These are phyloP conservation scores for Syngnathus acus DNA, from an alignment of 2,797 vertebrate species.

Conservation along the genomic window DNA sequence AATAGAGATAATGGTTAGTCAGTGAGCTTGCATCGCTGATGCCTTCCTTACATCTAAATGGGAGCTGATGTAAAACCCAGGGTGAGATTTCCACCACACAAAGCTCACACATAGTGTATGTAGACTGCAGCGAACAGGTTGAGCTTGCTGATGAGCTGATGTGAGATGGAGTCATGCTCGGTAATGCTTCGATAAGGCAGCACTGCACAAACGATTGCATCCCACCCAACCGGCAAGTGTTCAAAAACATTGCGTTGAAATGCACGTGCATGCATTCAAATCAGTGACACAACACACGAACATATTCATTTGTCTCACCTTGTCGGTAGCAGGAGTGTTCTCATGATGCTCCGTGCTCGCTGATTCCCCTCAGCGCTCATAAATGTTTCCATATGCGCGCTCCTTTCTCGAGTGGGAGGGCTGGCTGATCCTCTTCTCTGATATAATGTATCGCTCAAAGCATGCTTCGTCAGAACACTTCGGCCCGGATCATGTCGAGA, in stretches of 20 bases:
- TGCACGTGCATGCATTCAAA: not conserved
- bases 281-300: not conserved
- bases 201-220: slow-evolving; percentile 26
- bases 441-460: not conserved
- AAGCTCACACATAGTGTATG: not conserved
- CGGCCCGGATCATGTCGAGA: not conserved
- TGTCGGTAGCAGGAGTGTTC: slow-evolving; percentile 35
- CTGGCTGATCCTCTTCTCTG: not conserved
- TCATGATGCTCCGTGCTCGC: slow-evolving; percentile 45
- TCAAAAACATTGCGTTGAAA: not conserved
- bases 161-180: slow-evolving; percentile 41
- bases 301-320: slow-evolving; percentile 32
- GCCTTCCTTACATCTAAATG: not conserved
- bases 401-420: slow-evolving; percentile 1
- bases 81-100: not conserved
- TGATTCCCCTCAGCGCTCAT: slow-evolving; percentile 25
- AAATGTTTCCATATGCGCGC: slow-evolving; percentile 28
- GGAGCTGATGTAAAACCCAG: not conserved
- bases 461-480: not conserved
- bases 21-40: not conserved
- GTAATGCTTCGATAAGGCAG: slow-evolving; percentile 35
- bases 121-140: slow-evolving; percentile 20
- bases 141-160: slow-evolving; percentile 19
- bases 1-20: not conserved
- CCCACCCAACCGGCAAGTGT: slow-evolving; percentile 30